Base-by-base conservation (phyloP, 2,797 vertebrate genomes). In the Acrossocheilus fasciatus region DNA sequence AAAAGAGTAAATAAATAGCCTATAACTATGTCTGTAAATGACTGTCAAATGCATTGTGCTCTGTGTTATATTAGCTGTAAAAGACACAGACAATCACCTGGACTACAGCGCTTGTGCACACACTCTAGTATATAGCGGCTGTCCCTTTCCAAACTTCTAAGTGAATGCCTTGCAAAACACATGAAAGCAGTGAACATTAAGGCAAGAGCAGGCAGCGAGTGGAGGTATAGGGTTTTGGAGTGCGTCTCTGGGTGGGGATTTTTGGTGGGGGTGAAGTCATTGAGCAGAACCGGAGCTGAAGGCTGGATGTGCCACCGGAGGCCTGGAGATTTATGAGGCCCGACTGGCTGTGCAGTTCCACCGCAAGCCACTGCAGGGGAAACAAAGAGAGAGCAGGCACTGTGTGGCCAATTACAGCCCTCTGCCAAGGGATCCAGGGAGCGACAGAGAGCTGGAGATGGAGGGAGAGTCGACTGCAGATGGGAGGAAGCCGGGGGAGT, bases 291-390 rank as follows among this genome's bases (percentile, higher is more conserved):
- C 43, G 23, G 90, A 93, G 93, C 91, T 91, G 91, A 92, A 91
- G 91, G 91, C 91, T 85, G 90, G 92, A 91, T 89, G 92, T 91
- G 93, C 92, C 91, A 88, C 64, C 39, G 87, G 92, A 93, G 89
- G 93, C 92, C 92, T 90, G 68, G 89, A 92, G 95, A 95, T 96
- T 95, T 94, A 95, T 87, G 93, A 94, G 94, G 91, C 92, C 81
- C 92, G 89, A 86, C 92, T 88, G 93, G 92, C 92, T 89, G 92
- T 92, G 91, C 90, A 84, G 90, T 92, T 92, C 89, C 87, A 93
- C 93, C 93, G 62, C 94, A 94, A 94, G 92, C 92, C 93, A 93
- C 92, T 90, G 92, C 93, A 91, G 93, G 91, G 89, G 89, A 92
- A 91, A 94, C 94, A 95, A 93, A 93, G 93, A 93, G 92, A 90